Base-by-base conservation (phyloP, 2,113 vertebrate genomes). In the Lagenorhynchus albirostris region DNA sequence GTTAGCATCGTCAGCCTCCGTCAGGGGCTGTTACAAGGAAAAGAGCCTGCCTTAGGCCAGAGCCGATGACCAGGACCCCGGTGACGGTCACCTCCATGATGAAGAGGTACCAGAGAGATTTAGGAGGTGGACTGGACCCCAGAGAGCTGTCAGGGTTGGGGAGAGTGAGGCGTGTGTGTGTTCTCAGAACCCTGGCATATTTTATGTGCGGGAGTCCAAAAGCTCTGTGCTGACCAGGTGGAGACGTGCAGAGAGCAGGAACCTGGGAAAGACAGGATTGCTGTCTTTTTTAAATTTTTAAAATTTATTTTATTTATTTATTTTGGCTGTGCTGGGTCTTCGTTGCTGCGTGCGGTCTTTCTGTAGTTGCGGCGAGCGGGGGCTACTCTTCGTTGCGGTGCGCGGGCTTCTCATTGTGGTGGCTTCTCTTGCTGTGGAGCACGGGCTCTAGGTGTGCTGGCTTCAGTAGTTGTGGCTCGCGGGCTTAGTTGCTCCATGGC, bases 311-410 rank as follows among this genome's bases (percentile, higher is more conserved):
- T 53, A 50, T 15, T 53, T 17, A 53, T 53, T 53, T 53, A 53
- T 17, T 53, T 53, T 17, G 53, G 15, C 53, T 53, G 53, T 1
- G 53, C 1, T 53, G 5, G 15, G 50, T 17, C 15, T 17, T 53
- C 0, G 4, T 53, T 53, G 50, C 50, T 53, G 50, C 1, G 1
- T 0, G 1, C 15, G 0, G 5, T 1, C 50, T 53, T 53, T 53
- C 50, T 53, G 15, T 53, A 53, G 53, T 53, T 53, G 15, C 15
- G 5, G 15, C 5, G 15, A 53, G 5, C 1, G 0, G 53, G 53
- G 53, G 53, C 15, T 50, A 50, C 50, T 50, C 50, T 15, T 50
- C 3, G 3, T 50, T 50, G 50, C 14, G 3, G 13, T 50, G 50
- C 3, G 1, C 14, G 14, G 14, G 13, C 14, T 50, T 50, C 14